These are phyloP conservation scores for Peromyscus californicus DNA, from an alignment of 2,113 vertebrate genomes.

Conservation along the genomic window DNA sequence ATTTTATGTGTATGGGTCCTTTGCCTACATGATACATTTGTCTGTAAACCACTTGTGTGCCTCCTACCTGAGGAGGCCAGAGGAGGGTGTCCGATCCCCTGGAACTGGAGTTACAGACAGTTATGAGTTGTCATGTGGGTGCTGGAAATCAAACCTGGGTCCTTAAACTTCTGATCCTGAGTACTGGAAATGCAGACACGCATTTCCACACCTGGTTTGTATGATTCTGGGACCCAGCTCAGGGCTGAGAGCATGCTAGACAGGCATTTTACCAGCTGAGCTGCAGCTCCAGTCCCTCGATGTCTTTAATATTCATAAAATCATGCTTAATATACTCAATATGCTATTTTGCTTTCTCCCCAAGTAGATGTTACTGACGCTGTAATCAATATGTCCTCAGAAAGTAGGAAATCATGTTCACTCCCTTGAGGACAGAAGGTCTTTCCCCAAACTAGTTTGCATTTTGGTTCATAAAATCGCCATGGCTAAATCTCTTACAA, in stretches of 20 bases:
- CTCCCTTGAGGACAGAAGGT: constrained; percentile 6
- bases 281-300: background rate
- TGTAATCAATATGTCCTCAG: background rate
- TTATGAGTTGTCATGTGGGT: background rate
- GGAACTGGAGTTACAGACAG: background rate
- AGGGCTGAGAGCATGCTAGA: background rate
- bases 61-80: background rate
- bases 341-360: constrained; percentile 36
- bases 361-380: constrained; percentile 7
- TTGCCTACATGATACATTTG: background rate
- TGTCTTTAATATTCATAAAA: background rate
- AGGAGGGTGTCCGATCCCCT: background rate
- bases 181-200: background rate
- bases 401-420: background rate
- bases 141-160: background rate
- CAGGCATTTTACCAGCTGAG: background rate
- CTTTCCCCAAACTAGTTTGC: constrained; percentile 11
- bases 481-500: background rate
- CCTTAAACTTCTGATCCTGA: background rate
- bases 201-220: background rate
- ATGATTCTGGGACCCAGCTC: background rate
- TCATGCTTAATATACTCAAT: background rate
- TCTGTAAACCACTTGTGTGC: background rate
- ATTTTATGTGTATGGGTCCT: background rate
- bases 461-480: constrained; percentile 11